Conservation (phyloP, 2,113 vertebrate genomes). For the Gopherus flavomarginatus region DNA sequence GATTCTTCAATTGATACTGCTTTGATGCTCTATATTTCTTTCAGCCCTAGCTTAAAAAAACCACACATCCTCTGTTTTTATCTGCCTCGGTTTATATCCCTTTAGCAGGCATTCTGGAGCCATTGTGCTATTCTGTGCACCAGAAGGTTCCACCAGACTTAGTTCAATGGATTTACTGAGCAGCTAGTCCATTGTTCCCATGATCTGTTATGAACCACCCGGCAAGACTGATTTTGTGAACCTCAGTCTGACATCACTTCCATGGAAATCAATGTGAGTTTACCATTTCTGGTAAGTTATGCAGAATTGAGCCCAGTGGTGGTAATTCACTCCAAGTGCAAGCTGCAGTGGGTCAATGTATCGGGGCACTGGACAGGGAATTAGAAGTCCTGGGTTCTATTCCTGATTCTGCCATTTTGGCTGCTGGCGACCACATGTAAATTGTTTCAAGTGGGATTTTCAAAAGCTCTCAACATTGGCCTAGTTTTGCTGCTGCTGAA, state of each 20-base stretch:
- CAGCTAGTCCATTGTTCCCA: not conserved
- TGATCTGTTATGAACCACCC: not conserved
- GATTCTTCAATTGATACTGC: not conserved
- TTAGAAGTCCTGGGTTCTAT: too few relatives aligned
- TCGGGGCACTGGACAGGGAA: not conserved
- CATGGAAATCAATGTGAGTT: fast-evolving
- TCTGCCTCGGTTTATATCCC: not conserved
- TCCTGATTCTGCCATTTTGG: too few relatives aligned
- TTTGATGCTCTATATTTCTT: not conserved
- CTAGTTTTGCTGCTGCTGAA: fast-evolving
- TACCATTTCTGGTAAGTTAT: not conserved
- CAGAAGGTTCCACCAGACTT: not conserved
- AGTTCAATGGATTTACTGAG: not conserved
- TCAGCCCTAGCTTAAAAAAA: constrained; percentile 9
- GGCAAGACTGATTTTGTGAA: not conserved
- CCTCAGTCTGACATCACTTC: not conserved
- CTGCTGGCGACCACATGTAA: too few relatives aligned
- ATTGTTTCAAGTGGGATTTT: too few relatives aligned
- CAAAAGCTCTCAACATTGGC: not conserved
- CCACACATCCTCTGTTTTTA: not conserved
- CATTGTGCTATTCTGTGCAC: not conserved
- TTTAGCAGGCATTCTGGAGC: not conserved
- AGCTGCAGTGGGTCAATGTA: too few relatives aligned
- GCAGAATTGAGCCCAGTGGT: not conserved
- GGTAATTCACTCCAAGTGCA: not conserved